These are phyloP conservation scores for Troilus luridus DNA, from an alignment of 2,888 invertebrate species.

Conservation along the genomic window DNA sequence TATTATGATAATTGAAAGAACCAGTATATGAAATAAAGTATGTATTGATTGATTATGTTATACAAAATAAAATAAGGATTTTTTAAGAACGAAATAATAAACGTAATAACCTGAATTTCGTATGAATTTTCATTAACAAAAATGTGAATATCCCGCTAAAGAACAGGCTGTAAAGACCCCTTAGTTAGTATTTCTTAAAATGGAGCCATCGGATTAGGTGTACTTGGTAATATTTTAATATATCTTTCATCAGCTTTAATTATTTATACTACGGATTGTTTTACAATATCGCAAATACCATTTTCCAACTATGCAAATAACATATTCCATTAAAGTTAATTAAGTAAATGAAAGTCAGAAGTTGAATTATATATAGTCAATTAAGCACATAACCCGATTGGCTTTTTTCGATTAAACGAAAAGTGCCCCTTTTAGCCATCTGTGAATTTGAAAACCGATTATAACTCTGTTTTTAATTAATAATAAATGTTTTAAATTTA, in stretches of 20 bases:
- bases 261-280: background rate
- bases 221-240: background rate
- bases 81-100: background rate
- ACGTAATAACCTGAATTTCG: background rate
- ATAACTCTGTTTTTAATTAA: background rate
- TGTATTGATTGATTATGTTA: background rate
- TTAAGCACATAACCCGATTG: background rate
- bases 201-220: background rate
- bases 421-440: background rate
- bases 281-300: background rate
- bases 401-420: background rate
- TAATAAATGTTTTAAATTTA: too few species aligned
- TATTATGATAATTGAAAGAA: background rate
- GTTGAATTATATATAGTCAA: background rate
- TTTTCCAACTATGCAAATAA: background rate
- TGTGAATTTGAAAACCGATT: background rate
- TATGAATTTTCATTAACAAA: background rate
- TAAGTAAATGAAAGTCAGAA: background rate
- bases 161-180: background rate
- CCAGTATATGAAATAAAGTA: background rate
- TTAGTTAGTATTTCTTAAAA: too few species aligned
- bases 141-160: background rate
- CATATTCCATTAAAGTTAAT: background rate
- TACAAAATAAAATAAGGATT: background rate
- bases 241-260: background rate